Base-by-base conservation (phyloP, 2,113 vertebrate genomes). In the Tychaedon coryphoeus region DNA sequence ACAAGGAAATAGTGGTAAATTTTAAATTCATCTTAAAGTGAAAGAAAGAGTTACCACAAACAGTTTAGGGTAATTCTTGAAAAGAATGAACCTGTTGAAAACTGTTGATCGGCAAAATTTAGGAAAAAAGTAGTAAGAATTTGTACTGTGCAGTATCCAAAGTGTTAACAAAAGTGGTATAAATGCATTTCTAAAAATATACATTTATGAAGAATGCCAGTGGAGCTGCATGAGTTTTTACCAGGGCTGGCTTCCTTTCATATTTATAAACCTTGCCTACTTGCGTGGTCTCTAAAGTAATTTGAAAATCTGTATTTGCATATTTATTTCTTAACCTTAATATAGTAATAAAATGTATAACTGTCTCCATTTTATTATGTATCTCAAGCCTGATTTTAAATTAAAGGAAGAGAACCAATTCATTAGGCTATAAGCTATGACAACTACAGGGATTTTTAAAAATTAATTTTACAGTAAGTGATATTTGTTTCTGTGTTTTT, bases 251-350 rank as follows among this genome's bases (percentile, higher is more conserved):
- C 42, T 94, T 92, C 47, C 74, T 94, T 95, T 95, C 79, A 73
- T 94, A 88, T 93, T 95, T 94, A 92, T 90, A 92, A 92, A 76
- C 84, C 85, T 90, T 83, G 75, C 29, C 50, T 92, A 54, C 58
- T 86, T 92, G 47, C 4, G 0, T 80, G 79, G 74, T 86, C 88
- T 94, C 90, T 86, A 86, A 94, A 93, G 88, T 54, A 92, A 93
- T 95, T 90, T 92, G 42, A 70, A 90, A 92, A 76, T 90, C 67
- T 29, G 28, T 77, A 83, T 96, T 94, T 96, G 82, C 92, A 80
- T 96, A 93, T 83, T 93, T 90, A 88, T 94, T 90, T 93, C 78
- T 92, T 95, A 92, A 96, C 94, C 90, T 88, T 96, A 83, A 79
- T 10, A 0, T 70, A 83, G 42, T 66, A 88, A 69, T 86, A 70